phyloP scores from a whole-genome alignment of 2,113 vertebrate genomes.

The Neodon shergylaensis region DNA sequence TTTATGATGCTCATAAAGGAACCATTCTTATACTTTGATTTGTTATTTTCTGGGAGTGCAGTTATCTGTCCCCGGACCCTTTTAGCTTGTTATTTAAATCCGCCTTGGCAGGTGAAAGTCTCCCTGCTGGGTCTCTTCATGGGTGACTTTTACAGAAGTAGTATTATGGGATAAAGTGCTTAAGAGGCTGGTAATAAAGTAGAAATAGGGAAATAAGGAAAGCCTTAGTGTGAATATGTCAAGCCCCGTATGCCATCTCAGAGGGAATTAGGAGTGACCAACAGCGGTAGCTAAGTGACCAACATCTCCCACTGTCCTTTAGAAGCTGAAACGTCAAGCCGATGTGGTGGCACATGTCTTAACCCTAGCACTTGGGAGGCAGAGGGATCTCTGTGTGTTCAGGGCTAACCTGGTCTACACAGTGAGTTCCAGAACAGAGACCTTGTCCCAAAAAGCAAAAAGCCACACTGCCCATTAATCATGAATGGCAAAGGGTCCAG shows the following conservation, averaged over 20 bases:
- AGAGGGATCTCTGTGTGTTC: not conserved
- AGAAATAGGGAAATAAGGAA: slow-evolving; percentile 41
- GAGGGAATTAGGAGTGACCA: not conserved
- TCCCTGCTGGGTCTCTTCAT: slow-evolving; percentile 40
- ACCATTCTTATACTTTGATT: slow-evolving; percentile 39
- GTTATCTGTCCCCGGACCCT: not conserved
- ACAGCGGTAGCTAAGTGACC: not conserved
- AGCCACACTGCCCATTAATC: not conserved
- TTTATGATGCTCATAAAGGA: slow-evolving; percentile 9
- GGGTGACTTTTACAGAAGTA: slow-evolving; percentile 29
- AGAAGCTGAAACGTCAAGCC: not conserved
- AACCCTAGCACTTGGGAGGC: not conserved
- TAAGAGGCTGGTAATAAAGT: not conserved
- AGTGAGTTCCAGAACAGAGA: not conserved
- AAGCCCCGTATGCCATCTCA: not conserved
- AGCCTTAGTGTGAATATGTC: not conserved
- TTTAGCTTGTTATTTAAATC: slow-evolving; percentile 17
- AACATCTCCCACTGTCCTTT: not conserved
- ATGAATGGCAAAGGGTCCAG: slow-evolving; percentile 20
- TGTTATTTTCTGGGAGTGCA: slow-evolving; percentile 24
- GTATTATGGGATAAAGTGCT: not conserved
- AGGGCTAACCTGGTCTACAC: not conserved
- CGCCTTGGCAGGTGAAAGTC: slow-evolving; percentile 29
- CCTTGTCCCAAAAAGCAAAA: not conserved
- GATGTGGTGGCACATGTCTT: too few relatives aligned